Evolutionary conservation across 2,888 invertebrate species (phyloP), one percentile per base, ranked within the genome.

Genomic region (Masnerella sp.): DNA sequence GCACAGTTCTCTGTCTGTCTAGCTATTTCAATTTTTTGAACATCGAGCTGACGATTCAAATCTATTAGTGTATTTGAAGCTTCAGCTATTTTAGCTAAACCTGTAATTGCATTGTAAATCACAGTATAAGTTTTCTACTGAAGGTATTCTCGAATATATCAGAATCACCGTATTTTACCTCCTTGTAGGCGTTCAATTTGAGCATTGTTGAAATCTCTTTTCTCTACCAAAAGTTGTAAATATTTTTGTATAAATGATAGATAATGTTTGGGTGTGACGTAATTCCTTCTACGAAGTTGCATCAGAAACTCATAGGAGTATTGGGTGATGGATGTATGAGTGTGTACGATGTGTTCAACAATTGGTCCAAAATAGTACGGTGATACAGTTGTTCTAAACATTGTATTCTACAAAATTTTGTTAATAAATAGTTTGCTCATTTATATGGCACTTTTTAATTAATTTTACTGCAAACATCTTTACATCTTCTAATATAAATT

Each of bases 241-340:
- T 96, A 97, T 1, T 92, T 93, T 52, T 91, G 91, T 62, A 97
- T 93, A 82, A 91, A 96, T 86, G 97, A 96, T 83, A 97, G 89
- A 85, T 95, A 97, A 83, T 97, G 96, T 80, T 96, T 96, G 0
- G 97, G 97, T 0, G 97, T 97, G 1, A 97, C 95, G 85, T 93
- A 96, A 88, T 96, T 96, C 84, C 91, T 93, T 8, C 96, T 89
- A 11, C 96, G 90, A 49, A 96, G 87, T 70, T 94, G 93, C 67
- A 91, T 87, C 17, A 91, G 88, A 84, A 95, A 97, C 76, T 94
- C 93, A 0, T 83, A 83, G 0, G 94, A 93, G 86, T 94, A 96
- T 0, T 89, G 86, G 32, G 91, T 91, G 2, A 96, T 92, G 0
- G 92, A 91, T 80, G 91, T 90, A 85, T 97, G 97, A 0, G 96